Evolutionary conservation across 30 jellyfish, hydroid and myxozoan genomes (phyloP).

Genomic region (Mastigias papua): DNA sequence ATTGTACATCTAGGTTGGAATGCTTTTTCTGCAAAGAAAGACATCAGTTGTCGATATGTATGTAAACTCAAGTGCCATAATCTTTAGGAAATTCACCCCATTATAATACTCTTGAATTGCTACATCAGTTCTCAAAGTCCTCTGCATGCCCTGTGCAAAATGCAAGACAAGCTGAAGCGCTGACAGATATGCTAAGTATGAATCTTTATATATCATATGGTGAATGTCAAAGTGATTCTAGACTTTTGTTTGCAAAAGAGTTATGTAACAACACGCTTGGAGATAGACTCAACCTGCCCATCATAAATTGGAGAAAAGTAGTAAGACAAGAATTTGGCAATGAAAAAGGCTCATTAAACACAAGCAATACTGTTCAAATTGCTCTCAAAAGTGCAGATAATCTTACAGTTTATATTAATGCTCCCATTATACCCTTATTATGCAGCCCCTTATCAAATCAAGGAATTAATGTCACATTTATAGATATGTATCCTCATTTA

Average conservation of each 20-base stretch:
- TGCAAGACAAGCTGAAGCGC: neutral
- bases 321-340: too few species aligned
- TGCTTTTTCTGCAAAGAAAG: conserved; percentile 19
- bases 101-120: too few species aligned
- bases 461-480: neutral
- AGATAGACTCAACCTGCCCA: too few species aligned
- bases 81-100: neutral
- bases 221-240: conserved; percentile 1
- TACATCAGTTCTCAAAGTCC: too few species aligned
- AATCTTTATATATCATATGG: neutral
- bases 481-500: conserved; percentile 8
- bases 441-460: conserved; percentile 56
- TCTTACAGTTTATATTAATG: conserved; percentile 1
- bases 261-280: too few species aligned
- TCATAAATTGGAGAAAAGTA: too few species aligned
- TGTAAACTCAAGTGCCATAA: conserved; percentile 2
- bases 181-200: conserved; percentile 5
- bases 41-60: neutral
- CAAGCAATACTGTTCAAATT: too few species aligned
- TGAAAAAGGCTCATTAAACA: too few species aligned
- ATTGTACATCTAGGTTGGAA: conserved; percentile 8
- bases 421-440: conserved; percentile 12
- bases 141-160: neutral
- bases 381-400: conserved; percentile 13
- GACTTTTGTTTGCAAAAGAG: conserved; percentile 24